Base-by-base conservation (phyloP, 2,888 invertebrate genomes). In the Nudaria mundana region DNA sequence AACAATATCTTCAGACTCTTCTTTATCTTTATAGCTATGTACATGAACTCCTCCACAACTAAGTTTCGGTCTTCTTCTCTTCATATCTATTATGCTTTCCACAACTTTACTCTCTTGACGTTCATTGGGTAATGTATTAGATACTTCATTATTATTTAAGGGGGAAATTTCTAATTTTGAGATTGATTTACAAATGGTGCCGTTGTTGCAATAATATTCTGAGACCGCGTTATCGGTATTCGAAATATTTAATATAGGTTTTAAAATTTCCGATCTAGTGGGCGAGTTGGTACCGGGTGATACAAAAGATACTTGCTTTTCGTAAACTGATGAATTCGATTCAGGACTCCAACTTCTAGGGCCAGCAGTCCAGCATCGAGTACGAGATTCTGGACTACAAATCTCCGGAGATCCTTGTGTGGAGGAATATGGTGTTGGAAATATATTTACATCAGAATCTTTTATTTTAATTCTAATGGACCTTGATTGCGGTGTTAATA, bases 11-110 rank as follows among this genome's bases (percentile, higher is more conserved):
- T 85, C 79, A 15, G 71, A 79, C 7, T 61, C 45, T 48, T 71
- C 59, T 53, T 64, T 77, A 26, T 82, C 72, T 56, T 62, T 81
- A 40, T 75, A 87, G 53, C 85, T 85, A 41, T 86, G 80, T n/a
- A 87, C 66, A 51, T 81, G 72, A 12, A 84, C 67, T 14, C 78
- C 81, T 24, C 84, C 84, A 52, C 66, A 74, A 36, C 71, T 66
- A 25, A 88, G 52, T 45, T 60, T 77, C 3, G 67, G 62, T 3
- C 53, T 58, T 26, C 55, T 31, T 31, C 52, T 56, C 45, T 62
- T 71, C 13, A 44, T 40, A 18, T 48, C 39, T 2, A 58, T 46
- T n/a, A 44, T 40, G 15, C 52, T 55, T 12, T 42, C 32, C 25
- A 49, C 30, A 7, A 46, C 30, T 24, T 25, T 30, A 10, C 42